Percentiles rank a stretch among this genome's conserved stretches.
These are phyloP conservation scores for Synergus itoensis DNA, from an alignment of 2,888 invertebrate species.

Conservation along the genomic window DNA sequence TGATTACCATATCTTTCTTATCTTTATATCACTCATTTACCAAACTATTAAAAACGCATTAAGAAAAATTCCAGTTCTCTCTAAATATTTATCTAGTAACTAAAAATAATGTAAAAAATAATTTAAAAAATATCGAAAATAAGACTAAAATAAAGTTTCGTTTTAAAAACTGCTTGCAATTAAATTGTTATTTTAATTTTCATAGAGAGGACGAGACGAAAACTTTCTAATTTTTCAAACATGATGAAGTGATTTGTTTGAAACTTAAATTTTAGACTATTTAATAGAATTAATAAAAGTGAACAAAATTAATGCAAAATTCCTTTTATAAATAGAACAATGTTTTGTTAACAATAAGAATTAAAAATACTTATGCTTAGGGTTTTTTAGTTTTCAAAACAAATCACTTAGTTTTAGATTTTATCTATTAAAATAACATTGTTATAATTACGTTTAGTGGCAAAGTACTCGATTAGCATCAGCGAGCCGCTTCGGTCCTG, in stretches of 20 bases:
- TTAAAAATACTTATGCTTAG: conserved; percentile 3
- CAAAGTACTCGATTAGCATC: conserved; percentile 7
- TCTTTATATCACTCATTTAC: conserved; percentile 18
- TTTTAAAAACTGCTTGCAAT: neutral
- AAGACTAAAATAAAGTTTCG: neutral
- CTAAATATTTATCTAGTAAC: neutral
- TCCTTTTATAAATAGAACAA: conserved; percentile 5
- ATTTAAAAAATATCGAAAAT: neutral
- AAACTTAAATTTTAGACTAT: neutral
- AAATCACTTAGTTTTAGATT: conserved; percentile 3
- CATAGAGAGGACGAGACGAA: too few relatives aligned
- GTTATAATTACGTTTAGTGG: conserved; percentile 38
- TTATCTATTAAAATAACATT: conserved; percentile 9
- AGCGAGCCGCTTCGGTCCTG: neutral
- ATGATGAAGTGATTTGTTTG: neutral
- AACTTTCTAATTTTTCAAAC: too few relatives aligned
- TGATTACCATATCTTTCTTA: conserved; percentile 25
- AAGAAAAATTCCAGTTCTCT: neutral
- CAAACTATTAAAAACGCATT: conserved; percentile 11
- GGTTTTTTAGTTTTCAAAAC: conserved; percentile 12
- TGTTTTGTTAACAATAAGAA: neutral
- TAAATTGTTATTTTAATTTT: neutral
- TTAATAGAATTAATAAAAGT: neutral
- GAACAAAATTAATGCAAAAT: neutral
- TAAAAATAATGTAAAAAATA: neutral